Conservation (phyloP, 1,140 invertebrate genomes). For the Aricia agestis region DNA sequence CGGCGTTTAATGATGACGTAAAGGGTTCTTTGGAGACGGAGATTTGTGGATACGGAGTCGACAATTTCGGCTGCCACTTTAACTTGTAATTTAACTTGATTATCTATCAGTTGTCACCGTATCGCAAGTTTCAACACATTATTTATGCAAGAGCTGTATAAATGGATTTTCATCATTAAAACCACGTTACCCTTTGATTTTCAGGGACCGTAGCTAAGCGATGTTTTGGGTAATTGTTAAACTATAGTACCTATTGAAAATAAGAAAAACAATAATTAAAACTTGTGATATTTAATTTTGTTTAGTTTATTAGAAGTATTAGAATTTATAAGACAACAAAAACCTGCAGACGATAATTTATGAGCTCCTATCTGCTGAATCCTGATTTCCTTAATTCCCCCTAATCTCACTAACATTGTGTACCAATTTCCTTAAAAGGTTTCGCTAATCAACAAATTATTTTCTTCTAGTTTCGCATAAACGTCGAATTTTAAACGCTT, state of each 20-base stretch:
- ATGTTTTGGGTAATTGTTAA: too few species aligned
- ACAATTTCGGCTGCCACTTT: neutral
- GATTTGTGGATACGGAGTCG: conserved; percentile 1
- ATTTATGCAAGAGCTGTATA: neutral
- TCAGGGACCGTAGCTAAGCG: too few species aligned
- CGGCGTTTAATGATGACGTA: conserved; percentile 15
- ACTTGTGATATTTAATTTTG: neutral
- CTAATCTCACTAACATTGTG: conserved; percentile 26
- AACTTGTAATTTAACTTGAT: neutral
- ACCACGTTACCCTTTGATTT: too few species aligned
- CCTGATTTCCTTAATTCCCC: conserved; percentile 52
- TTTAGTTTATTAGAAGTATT: neutral
- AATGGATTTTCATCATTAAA: neutral
- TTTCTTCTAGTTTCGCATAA: conserved; percentile 8
- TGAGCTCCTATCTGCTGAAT: conserved; percentile 42
- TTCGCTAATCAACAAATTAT: conserved; percentile 25
- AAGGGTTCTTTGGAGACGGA: conserved; percentile 6
- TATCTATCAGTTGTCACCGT: neutral
- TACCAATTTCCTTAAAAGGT: conserved; percentile 47
- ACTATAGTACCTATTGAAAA: too few species aligned
- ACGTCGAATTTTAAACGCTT: neutral
- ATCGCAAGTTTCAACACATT: neutral
- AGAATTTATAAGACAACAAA: neutral
- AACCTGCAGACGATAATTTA: conserved; percentile 36
- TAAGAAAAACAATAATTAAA: too few species aligned